These are phyloP conservation scores for Carterocephalus palaemon DNA, from an alignment of 2,888 invertebrate genomes.

Conservation along the genomic window DNA sequence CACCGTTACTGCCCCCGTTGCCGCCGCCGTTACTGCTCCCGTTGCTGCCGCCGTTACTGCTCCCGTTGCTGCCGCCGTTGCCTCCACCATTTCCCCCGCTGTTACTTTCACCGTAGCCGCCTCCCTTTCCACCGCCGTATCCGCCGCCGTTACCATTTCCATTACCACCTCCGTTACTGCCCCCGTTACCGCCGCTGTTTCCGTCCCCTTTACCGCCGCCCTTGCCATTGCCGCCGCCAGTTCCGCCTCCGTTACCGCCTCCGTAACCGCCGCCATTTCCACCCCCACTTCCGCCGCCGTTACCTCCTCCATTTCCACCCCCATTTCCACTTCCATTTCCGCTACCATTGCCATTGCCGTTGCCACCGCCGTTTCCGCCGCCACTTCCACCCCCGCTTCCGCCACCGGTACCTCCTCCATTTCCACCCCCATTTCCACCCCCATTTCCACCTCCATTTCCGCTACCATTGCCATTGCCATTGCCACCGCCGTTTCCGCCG, in stretches of 20 bases:
- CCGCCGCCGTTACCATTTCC: too few relatives aligned
- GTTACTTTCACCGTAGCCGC: constrained; percentile 21
- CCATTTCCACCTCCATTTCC: neutral
- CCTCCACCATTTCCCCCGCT: constrained; percentile 24
- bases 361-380: constrained; percentile 17
- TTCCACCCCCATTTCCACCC: neutral
- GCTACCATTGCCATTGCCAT: neutral
- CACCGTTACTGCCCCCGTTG: too few relatives aligned
- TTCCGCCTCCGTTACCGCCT: constrained; percentile 16
- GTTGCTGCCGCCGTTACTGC: too few relatives aligned
- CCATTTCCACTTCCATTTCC: constrained; percentile 24
- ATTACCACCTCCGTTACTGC: too few relatives aligned
- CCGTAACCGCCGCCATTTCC: constrained; percentile 33
- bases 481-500: neutral
- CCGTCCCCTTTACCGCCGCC: constrained; percentile 29
- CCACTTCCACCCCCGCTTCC: constrained; percentile 2
- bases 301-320: constrained; percentile 21
- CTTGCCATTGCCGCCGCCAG: neutral
- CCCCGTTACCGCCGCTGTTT: constrained; percentile 30
- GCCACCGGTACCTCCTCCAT: neutral
- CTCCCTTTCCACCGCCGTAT: too few relatives aligned
- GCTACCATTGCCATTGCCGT: constrained; percentile 30
- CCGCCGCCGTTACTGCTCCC: too few relatives aligned
- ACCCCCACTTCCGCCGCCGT: constrained; percentile 27
- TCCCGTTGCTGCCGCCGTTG: constrained; percentile 27